phyloP scores from a whole-genome alignment of 2,888 invertebrate species.

The Mechanitis messenoides region DNA sequence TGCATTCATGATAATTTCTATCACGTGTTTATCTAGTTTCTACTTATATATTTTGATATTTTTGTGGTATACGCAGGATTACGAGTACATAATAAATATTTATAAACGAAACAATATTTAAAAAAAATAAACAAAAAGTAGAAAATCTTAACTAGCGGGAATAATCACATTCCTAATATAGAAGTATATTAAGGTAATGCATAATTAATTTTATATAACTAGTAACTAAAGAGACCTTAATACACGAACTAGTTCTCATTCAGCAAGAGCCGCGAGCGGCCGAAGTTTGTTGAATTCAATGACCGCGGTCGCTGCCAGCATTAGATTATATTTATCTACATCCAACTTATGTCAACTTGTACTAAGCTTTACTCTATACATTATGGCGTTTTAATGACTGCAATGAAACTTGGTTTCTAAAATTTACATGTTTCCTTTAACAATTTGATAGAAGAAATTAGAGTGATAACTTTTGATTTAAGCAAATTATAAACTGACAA shows the following conservation, averaged over 20 bases:
- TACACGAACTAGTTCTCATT: constrained; percentile 12
- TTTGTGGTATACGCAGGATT: too few relatives aligned
- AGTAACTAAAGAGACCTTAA: not conserved
- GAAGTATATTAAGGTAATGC: not conserved
- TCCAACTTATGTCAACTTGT: constrained; percentile 1
- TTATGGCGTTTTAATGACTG: not conserved
- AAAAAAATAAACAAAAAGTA: too few relatives aligned
- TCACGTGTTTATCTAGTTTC: too few relatives aligned
- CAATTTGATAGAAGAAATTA: too few relatives aligned
- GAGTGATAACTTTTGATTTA: too few relatives aligned
- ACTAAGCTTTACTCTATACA: constrained; percentile 5
- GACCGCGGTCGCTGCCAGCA: constrained; percentile 18
- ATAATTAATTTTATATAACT: not conserved
- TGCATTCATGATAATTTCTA: too few relatives aligned
- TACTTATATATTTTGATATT: too few relatives aligned
- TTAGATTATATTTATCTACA: constrained; percentile 13
- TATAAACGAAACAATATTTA: too few relatives aligned
- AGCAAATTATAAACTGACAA: too few relatives aligned
- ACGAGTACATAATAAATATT: too few relatives aligned
- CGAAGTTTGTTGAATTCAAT: constrained; percentile 18
- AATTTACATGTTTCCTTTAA: too few relatives aligned
- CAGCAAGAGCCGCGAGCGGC: constrained; percentile 9
- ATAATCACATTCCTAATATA: not conserved
- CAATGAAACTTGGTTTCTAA: too few relatives aligned
- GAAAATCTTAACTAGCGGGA: not conserved